A percentile compares a stretch with the other conserved stretches of the same genome.
Evolutionary conservation across 1,140 invertebrate species (phyloP).

Genomic region (Heliconius melpomene): DNA sequence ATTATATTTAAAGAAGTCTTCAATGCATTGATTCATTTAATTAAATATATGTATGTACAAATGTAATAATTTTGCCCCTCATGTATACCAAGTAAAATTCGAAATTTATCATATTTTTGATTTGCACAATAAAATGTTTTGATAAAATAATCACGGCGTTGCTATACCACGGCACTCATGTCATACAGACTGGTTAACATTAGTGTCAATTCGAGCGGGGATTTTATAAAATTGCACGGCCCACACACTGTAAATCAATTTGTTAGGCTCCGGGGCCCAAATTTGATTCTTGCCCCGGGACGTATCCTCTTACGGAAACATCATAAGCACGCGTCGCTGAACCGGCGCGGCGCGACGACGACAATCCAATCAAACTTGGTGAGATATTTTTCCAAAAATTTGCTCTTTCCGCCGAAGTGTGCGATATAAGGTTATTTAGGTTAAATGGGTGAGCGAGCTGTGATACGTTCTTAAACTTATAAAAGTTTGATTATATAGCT

Average conservation of each 20-base stretch:
- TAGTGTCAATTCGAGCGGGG: slow-evolving; percentile 8
- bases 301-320: slow-evolving; percentile 57
- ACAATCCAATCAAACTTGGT: slow-evolving; percentile 58
- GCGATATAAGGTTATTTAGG: slow-evolving; percentile 15
- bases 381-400: slow-evolving; percentile 57
- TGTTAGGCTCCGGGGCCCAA: slow-evolving; percentile 61
- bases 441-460: slow-evolving; percentile 4
- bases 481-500: background rate
- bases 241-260: slow-evolving; percentile 68
- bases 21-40: too few species aligned
- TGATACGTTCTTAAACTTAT: background rate
- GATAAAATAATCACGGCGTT: background rate
- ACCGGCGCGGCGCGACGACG: slow-evolving; percentile 44
- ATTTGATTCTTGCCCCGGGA: slow-evolving; percentile 68
- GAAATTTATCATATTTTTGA: background rate
- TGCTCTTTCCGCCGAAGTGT: slow-evolving; percentile 33
- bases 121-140: background rate
- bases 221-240: slow-evolving; percentile 47
- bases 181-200: background rate
- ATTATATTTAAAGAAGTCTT: too few species aligned
- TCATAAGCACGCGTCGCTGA: slow-evolving; percentile 46
- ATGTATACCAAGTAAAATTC: too few species aligned
- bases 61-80: too few species aligned
- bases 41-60: background rate
- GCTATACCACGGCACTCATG: background rate